Evolutionary conservation across 2,888 invertebrate species (phyloP).

Genomic region (Physocephala rufipes): DNA sequence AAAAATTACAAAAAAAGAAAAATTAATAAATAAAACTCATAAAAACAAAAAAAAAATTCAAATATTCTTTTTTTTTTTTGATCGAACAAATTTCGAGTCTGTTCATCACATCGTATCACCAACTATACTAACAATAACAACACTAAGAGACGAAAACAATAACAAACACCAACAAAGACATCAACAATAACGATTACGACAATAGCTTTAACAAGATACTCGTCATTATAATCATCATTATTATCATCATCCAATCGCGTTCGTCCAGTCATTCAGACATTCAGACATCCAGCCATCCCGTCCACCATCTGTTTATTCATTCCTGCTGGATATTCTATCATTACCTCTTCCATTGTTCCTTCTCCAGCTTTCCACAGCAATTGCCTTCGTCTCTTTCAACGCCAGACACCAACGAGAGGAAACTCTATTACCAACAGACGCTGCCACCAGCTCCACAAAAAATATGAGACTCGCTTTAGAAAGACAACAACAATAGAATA

Average conservation of each 20-base stretch:
- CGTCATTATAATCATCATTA: slow-evolving; percentile 4
- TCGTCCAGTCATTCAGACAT: background rate
- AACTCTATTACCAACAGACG: slow-evolving; percentile 18
- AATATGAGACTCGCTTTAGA: slow-evolving; percentile 2
- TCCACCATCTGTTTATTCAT: background rate
- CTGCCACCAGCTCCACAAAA: slow-evolving; percentile 29
- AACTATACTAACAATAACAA: background rate
- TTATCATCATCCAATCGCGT: background rate
- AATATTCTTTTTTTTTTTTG: no score
- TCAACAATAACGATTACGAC: background rate
- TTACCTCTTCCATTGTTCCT: background rate
- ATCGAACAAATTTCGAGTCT: background rate
- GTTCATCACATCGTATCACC: background rate
- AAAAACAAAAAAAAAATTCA: no score
- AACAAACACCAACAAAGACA: background rate
- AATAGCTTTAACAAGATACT: background rate
- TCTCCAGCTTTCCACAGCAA: background rate
- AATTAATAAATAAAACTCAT: no score
- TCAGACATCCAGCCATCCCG: background rate
- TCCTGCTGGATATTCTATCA: background rate
- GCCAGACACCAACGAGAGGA: slow-evolving; percentile 26
- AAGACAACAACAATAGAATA: slow-evolving; percentile 17
- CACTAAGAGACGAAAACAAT: background rate
- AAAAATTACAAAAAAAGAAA: no score
- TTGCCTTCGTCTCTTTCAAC: no score